Evolutionary conservation across 2,888 invertebrate genomes (phyloP), one percentile per base, ranked within the genome.

Genomic region (Eulithis prunata): DNA sequence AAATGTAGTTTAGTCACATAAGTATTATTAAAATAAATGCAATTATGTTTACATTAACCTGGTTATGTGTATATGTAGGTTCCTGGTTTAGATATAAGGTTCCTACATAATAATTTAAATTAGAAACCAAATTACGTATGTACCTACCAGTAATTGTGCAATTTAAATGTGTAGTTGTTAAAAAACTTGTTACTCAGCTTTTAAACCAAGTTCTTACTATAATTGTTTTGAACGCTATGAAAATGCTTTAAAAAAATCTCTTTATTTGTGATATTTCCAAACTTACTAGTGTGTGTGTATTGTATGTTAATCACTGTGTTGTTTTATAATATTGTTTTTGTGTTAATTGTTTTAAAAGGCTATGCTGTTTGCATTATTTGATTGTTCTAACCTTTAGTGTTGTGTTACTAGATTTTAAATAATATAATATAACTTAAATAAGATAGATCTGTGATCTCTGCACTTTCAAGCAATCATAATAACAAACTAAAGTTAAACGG

Each of bases 181-280:
- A 32, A 46, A 51, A 2, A 49, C 49, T 49, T 49, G 14, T 49
- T 21, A 49, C 54, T 55, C 47, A 28, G 61, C 61, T 57, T 13
- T 55, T 56, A 43, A n/a, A 43, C 12, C 51, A 38, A 28, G 38
- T 62, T 38, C n/a, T 55, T 13, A 8, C 21, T 21, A 43, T 28
- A n/a, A 32, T 45, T 32, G 12, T 11, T 46, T 49, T 38, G 47
- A 74, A 74, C 58, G 21, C 68, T 71, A 58, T 62, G 61, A 64
- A 51, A 64, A 66, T 54, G 72, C 70, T 73, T 67, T 72, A 70
- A 72, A 57, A n/a, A 64, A 69, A 69, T 21, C 69, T 67, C 61
- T 10, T n/a, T 63, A 41, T 63, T 70, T 75, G 75, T 75, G 75
- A 75, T 73, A 75, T 71, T 60, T 62, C 67, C 68, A 72, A 73